Percentiles rank a stretch among this genome's conserved stretches.
phyloP scores from a whole-genome alignment of 2,113 vertebrate species.

The Myiagra hebetior region DNA sequence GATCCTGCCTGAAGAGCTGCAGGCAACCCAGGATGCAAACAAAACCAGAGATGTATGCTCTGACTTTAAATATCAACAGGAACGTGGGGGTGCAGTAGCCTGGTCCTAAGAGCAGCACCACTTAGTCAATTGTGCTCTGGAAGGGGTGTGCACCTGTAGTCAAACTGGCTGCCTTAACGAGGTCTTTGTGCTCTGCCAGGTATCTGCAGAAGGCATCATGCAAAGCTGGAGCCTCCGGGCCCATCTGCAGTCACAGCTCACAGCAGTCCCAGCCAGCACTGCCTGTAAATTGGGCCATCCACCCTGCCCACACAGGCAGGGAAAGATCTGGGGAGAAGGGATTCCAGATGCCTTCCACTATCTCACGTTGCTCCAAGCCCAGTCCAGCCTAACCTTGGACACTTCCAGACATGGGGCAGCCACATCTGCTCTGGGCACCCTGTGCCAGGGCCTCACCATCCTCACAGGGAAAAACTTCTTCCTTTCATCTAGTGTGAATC shows the following conservation, averaged over 20 bases:
- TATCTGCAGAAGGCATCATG: not conserved
- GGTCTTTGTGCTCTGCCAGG: not conserved
- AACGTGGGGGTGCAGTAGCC: not conserved
- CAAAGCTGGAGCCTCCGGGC: not conserved
- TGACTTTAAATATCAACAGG: not conserved
- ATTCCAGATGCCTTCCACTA: not conserved
- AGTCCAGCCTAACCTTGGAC: fast-evolving
- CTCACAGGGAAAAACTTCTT: not conserved
- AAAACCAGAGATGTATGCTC: not conserved
- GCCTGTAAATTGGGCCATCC: not conserved
- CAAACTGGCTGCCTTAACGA: not conserved
- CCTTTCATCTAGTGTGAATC: not conserved
- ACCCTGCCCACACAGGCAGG: fast-evolving
- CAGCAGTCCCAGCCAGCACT: not conserved
- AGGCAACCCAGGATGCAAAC: not conserved
- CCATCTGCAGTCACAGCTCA: not conserved
- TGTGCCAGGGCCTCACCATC: not conserved
- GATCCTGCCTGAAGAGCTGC: not conserved
- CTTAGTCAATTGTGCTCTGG: not conserved
- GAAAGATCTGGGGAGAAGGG: not conserved
- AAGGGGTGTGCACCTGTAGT: not conserved
- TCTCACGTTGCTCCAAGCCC: not conserved
- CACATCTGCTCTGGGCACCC: fast-evolving
- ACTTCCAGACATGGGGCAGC: not conserved
- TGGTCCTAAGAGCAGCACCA: not conserved